phyloP scores from a whole-genome alignment of 2,113 vertebrate species.

The Serilophus lunatus region DNA sequence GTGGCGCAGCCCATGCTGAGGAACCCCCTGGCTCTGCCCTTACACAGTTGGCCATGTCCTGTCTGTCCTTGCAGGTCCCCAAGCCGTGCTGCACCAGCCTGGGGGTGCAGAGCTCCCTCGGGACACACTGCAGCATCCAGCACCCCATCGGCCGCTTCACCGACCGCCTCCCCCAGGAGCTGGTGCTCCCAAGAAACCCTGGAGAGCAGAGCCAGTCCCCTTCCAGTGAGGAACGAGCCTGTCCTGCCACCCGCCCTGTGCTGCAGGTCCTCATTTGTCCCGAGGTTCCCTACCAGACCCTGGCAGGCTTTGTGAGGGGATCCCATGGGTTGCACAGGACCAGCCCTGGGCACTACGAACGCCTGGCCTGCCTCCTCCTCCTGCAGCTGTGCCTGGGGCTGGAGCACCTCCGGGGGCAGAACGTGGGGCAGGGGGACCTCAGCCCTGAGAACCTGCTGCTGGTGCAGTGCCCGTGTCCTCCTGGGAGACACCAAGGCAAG shows the following conservation, averaged over 20 bases:
- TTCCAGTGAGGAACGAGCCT: not conserved
- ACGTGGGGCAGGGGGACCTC: constrained; percentile 38
- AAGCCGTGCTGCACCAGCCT: not conserved
- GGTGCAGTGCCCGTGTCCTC: not conserved
- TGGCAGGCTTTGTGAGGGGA: constrained; percentile 71
- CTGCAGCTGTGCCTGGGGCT: constrained; percentile 78
- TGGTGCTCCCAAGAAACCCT: not conserved
- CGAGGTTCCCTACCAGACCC: constrained; percentile 75
- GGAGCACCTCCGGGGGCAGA: constrained; percentile 63
- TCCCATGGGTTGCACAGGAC: constrained; percentile 8
- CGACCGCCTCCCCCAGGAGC: not conserved
- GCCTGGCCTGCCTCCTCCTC: constrained; percentile 72
- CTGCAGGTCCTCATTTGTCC: constrained; percentile 30
- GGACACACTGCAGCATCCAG: constrained; percentile 73
- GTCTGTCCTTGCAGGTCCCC: constrained; percentile 45
- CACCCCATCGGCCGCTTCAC: constrained; percentile 59
- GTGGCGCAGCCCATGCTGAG: not conserved
- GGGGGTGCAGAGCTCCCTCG: not conserved
- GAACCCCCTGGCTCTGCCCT: not conserved
- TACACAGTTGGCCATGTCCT: accelerated
- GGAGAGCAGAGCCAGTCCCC: not conserved
- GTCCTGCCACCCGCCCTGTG: not conserved
- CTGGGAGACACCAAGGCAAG: not conserved
- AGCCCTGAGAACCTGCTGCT: constrained; percentile 71
- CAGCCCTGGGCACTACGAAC: constrained; percentile 62